Percentiles rank a stretch among this genome's conserved stretches.
Evolutionary conservation across 2,797 vertebrate species (phyloP).

Genomic region (Telmatherina bonti): DNA sequence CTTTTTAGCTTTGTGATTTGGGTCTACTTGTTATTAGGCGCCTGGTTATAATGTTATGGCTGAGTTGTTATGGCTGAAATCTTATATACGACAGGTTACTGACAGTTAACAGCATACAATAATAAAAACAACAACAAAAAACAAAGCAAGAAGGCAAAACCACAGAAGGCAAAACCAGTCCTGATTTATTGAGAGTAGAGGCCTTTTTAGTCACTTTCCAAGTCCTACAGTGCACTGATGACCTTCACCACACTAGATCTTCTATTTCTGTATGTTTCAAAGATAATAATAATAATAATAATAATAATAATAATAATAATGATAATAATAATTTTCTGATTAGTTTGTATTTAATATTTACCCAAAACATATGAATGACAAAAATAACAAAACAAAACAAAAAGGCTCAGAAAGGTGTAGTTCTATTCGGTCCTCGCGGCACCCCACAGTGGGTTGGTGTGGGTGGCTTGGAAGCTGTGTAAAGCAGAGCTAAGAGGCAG

Average conservation of each 20-base stretch:
- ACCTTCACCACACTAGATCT: not conserved
- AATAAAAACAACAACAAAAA: not conserved
- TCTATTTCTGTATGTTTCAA: not conserved
- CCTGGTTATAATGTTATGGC: slow-evolving; percentile 3
- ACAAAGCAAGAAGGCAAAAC: too few species aligned
- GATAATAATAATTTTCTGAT: not conserved
- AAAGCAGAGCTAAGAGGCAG: slow-evolving; percentile 34
- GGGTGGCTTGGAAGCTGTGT: slow-evolving; percentile 50
- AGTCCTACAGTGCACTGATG: not conserved
- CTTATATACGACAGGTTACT: slow-evolving; percentile 1
- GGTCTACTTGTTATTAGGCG: not conserved
- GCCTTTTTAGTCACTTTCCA: too few species aligned
- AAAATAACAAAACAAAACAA: slow-evolving; percentile 7
- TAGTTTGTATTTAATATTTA: not conserved
- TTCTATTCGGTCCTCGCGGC: slow-evolving; percentile 46
- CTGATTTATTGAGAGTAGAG: too few species aligned
- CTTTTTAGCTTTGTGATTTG: not conserved
- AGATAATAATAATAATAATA: slow-evolving; percentile 5
- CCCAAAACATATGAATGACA: slow-evolving; percentile 38
- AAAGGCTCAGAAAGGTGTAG: slow-evolving; percentile 18
- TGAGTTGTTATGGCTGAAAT: not conserved
- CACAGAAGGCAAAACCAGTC: too few species aligned
- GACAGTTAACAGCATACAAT: not conserved
- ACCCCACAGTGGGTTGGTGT: slow-evolving; percentile 30
- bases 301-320: slow-evolving; percentile 7